phyloP scores from a whole-genome alignment of 35 echinoderm and acorn worm genomes.

The Eucidaris tribuloides region DNA sequence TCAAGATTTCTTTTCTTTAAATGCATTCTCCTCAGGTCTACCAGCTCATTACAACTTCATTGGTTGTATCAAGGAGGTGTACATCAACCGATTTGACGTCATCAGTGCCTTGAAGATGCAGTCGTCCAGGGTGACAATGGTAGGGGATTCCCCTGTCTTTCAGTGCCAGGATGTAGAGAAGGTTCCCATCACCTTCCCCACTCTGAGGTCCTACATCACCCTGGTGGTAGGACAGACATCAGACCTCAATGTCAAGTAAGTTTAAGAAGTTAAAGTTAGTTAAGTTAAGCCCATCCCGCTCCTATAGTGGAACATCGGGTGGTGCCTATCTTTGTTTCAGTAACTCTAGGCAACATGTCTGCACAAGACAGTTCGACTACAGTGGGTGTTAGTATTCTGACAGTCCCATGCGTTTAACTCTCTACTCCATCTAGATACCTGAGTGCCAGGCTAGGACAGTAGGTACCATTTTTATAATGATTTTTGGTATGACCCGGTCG shows the following conservation, averaged over 20 bases:
- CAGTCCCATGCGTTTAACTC: no score
- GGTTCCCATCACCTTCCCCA: constrained; percentile 5
- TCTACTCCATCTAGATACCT: no score
- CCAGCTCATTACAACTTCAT: not conserved
- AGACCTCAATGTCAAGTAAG: not conserved
- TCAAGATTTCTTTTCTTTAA: no score
- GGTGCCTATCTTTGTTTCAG: no score
- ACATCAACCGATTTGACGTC: constrained; percentile 1
- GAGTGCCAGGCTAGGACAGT: no score
- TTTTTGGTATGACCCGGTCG: no score
- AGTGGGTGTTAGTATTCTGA: no score
- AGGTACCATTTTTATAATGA: no score
- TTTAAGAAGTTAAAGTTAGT: not conserved
- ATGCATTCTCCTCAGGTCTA: not conserved
- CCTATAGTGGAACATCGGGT: no score
- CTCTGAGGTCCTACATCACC: not conserved
- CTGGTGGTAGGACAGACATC: not conserved
- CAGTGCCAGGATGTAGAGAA: not conserved
- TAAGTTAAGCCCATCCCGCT: no score
- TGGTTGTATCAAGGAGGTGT: constrained; percentile 3
- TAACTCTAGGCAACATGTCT: no score
- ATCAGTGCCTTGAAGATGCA: not conserved
- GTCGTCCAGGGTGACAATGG: not conserved
- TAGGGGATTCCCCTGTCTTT: not conserved
- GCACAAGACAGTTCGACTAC: no score